Percentiles rank a stretch among this genome's conserved stretches.
These are phyloP conservation scores for Temnothorax ravouxi DNA, from an alignment of 2,888 invertebrate genomes.

Conservation along the genomic window DNA sequence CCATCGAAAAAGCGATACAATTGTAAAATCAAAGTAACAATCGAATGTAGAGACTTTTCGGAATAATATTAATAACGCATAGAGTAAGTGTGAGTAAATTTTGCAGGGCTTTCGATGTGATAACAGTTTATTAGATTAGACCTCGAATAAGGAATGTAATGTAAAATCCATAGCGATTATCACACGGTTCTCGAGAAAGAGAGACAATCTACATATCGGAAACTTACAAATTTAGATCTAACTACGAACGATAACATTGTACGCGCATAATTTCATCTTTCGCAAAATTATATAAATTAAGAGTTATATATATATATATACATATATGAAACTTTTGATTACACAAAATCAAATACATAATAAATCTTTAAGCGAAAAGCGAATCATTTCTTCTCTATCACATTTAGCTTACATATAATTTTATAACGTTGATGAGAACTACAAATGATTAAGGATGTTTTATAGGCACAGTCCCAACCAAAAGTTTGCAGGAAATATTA, in stretches of 20 bases:
- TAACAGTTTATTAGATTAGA: constrained; percentile 53
- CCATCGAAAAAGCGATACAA: constrained; percentile 43
- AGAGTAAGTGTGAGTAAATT: constrained; percentile 45
- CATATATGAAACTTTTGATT: not conserved
- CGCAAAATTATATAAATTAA: not conserved
- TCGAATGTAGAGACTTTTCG: constrained; percentile 31
- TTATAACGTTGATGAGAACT: not conserved
- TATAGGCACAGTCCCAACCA: too few species aligned
- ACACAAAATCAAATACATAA: not conserved
- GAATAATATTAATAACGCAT: constrained; percentile 40
- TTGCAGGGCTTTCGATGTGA: constrained; percentile 70
- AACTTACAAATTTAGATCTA: constrained; percentile 41
- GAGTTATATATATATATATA: not conserved
- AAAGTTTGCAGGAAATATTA: too few species aligned
- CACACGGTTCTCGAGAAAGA: constrained; percentile 55
- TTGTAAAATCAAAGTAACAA: constrained; percentile 56
- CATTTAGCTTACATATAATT: constrained; percentile 41
- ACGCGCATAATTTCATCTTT: constrained; percentile 21
- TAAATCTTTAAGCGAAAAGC: constrained; percentile 2
- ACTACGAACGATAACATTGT: constrained; percentile 3
- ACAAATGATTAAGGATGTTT: too few species aligned
- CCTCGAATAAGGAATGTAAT: constrained; percentile 1
- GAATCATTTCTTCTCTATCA: not conserved
- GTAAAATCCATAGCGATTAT: constrained; percentile 35
- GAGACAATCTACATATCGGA: constrained; percentile 72